Evolutionary conservation across 2,113 vertebrate species (phyloP).

Genomic region (Scomber japonicus): DNA sequence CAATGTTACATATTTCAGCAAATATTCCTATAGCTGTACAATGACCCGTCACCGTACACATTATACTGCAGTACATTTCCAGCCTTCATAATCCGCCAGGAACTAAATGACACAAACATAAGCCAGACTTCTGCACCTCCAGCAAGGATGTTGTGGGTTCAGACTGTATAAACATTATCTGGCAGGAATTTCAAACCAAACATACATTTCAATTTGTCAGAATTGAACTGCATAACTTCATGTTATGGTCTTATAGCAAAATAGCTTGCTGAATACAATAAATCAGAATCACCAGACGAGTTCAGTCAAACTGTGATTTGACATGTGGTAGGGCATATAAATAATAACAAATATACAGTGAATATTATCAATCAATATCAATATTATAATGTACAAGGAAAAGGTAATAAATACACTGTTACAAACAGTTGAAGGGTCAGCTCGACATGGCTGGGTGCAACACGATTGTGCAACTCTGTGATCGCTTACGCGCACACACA

Average conservation of each 20-base stretch:
- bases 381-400: slow-evolving; percentile 79
- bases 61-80: slow-evolving; percentile 58
- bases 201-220: slow-evolving; percentile 38
- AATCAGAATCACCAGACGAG: slow-evolving; percentile 57
- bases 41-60: slow-evolving; percentile 82
- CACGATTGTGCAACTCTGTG: slow-evolving; percentile 80
- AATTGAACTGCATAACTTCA: slow-evolving; percentile 54
- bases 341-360: slow-evolving; percentile 93
- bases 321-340: slow-evolving; percentile 93
- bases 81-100: slow-evolving; percentile 45
- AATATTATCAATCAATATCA: slow-evolving; percentile 93
- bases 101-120: slow-evolving; percentile 36
- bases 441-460: slow-evolving; percentile 87
- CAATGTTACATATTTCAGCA: slow-evolving; percentile 73
- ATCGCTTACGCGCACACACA: slow-evolving; percentile 25
- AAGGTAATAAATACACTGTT: slow-evolving; percentile 95
- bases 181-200: slow-evolving; percentile 36
- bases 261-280: slow-evolving; percentile 45
- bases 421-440: slow-evolving; percentile 90
- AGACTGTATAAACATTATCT: slow-evolving; percentile 43
- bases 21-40: slow-evolving; percentile 73
- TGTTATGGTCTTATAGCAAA: slow-evolving; percentile 51
- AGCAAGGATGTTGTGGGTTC: slow-evolving; percentile 22
- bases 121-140: slow-evolving; percentile 38
- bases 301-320: slow-evolving; percentile 84